These are phyloP conservation scores for Apis dorsata DNA, from an alignment of 1,140 invertebrate genomes.

Conservation along the genomic window DNA sequence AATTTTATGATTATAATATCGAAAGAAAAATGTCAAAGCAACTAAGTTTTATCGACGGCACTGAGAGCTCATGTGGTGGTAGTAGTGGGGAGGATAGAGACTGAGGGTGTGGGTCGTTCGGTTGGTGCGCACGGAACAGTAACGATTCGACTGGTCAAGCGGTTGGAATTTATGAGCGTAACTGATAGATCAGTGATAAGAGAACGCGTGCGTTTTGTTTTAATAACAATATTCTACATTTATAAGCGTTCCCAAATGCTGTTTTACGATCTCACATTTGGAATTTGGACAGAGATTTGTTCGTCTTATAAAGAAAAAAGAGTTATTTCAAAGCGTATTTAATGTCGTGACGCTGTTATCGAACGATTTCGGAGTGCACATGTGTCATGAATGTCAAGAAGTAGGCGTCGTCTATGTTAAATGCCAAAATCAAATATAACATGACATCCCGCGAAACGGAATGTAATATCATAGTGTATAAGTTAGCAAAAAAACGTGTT, in stretches of 20 bases:
- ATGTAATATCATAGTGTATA: background rate
- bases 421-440: slow-evolving; percentile 13
- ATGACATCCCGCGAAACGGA: slow-evolving; percentile 10
- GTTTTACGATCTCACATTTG: too few species aligned
- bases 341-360: slow-evolving; percentile 23
- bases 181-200: background rate
- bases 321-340: background rate
- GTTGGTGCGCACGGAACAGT: slow-evolving; percentile 54
- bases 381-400: slow-evolving; percentile 24
- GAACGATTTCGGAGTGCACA: slow-evolving; percentile 17
- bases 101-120: slow-evolving; percentile 56
- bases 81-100: slow-evolving; percentile 23
- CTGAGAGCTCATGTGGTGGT: slow-evolving; percentile 40
- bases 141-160: slow-evolving; percentile 42
- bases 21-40: slow-evolving; percentile 2
- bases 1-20: background rate
- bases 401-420: slow-evolving; percentile 28
- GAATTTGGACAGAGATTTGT: background rate
- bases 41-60: slow-evolving; percentile 41
- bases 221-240: background rate
- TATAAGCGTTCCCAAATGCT: background rate
- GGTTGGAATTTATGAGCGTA: background rate
- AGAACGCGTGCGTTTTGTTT: slow-evolving; percentile 23
- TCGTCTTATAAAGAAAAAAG: too few species aligned
- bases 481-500: background rate